Evolutionary conservation across 1,140 invertebrate species (phyloP).

Genomic region (Drosophila orosa): DNA sequence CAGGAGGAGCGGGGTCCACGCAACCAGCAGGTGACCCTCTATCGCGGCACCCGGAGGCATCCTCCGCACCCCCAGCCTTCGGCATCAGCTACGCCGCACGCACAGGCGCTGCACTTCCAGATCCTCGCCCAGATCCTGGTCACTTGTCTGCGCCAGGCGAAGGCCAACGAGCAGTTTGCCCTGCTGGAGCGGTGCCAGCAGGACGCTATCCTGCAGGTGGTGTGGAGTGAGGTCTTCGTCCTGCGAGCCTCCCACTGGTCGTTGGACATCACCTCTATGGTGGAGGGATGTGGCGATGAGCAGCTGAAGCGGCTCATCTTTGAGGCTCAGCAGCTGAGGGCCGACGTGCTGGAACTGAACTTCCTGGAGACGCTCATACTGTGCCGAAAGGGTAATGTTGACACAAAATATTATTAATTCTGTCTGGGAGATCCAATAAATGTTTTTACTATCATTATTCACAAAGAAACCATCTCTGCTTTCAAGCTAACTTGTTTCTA

Average conservation of each 20-base stretch:
- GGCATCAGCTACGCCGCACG: background rate
- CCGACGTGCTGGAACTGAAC: conserved; percentile 86
- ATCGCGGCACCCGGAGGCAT: conserved; percentile 6
- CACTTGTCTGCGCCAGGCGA: conserved; percentile 85
- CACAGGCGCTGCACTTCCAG: conserved; percentile 84
- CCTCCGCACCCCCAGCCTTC: background rate
- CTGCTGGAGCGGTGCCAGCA: conserved; percentile 85
- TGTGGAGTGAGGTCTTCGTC: conserved; percentile 87
- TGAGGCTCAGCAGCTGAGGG: conserved; percentile 84
- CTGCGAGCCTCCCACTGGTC: conserved; percentile 87
- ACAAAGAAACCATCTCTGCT: too few species aligned
- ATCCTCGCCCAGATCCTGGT: conserved; percentile 86
- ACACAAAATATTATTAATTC: too few species aligned
- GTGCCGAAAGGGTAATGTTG: conserved; percentile 86
- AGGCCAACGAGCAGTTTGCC: conserved; percentile 85
- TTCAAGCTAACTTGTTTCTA: background rate
- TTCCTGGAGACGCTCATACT: conserved; percentile 88
- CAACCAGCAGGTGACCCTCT: conserved; percentile 39
- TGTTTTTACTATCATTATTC: background rate
- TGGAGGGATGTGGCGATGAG: conserved; percentile 71
- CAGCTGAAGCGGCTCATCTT: conserved; percentile 67
- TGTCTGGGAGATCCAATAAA: background rate
- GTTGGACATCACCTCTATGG: conserved; percentile 84
- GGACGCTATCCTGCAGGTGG: conserved; percentile 85
- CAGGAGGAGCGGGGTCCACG: conserved; percentile 92